Evolutionary conservation across 2,888 invertebrate species (phyloP).

Genomic region (Notocelia uddmanniana): DNA sequence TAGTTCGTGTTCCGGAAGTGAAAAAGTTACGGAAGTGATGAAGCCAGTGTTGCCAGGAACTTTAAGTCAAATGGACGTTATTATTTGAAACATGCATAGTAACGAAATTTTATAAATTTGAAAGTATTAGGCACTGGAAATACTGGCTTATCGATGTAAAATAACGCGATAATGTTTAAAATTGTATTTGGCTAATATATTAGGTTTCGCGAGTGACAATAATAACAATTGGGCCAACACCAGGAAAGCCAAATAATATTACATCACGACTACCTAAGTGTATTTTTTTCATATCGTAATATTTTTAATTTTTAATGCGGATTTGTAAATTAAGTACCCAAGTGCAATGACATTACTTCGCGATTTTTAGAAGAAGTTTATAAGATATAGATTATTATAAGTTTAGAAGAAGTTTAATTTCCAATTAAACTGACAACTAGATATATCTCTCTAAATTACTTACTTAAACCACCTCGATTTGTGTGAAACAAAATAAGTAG

Average conservation of each 20-base stretch:
- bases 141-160: conserved; percentile 17
- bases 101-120: not conserved
- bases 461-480: not conserved
- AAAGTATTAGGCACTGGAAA: conserved; percentile 6
- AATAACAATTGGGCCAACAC: not conserved
- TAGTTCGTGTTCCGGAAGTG: conserved; percentile 7
- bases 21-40: conserved; percentile 30
- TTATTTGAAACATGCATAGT: not conserved
- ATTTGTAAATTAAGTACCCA: not conserved
- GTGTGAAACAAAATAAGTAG: not conserved
- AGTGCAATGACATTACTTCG: not conserved
- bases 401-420: too few species aligned
- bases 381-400: too few species aligned
- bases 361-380: too few species aligned
- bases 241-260: not conserved
- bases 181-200: not conserved
- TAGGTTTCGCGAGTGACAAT: not conserved
- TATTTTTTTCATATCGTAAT: not conserved
- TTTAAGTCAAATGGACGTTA: conserved; percentile 50
- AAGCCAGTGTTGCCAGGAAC: conserved; percentile 73
- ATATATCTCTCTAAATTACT: not conserved
- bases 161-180: not conserved
- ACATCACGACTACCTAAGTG: not conserved
- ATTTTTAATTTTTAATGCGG: too few species aligned
- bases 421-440: not conserved